These are phyloP conservation scores for Mellilla xanthometata DNA, from an alignment of 2,888 invertebrate genomes.

Conservation along the genomic window DNA sequence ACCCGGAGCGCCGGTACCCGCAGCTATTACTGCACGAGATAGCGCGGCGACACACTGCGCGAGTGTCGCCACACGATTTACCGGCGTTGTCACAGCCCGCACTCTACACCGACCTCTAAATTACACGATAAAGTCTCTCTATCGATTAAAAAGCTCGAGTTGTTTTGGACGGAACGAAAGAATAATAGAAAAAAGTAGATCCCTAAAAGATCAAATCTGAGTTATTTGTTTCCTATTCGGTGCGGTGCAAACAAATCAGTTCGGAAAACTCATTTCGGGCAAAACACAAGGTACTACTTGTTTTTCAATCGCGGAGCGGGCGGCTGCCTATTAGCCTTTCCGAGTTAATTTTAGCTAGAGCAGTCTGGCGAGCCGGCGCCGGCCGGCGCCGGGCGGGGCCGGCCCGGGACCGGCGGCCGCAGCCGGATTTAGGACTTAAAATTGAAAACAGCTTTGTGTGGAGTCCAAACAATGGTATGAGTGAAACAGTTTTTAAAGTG, in stretches of 20 bases:
- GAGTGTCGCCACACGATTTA: constrained; percentile 37
- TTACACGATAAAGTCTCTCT: background rate
- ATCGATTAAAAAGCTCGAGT: too few species aligned
- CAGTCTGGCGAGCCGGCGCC: background rate
- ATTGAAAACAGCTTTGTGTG: constrained; percentile 25
- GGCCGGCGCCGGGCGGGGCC: background rate
- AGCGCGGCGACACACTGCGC: constrained; percentile 1
- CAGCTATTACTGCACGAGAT: constrained; percentile 24
- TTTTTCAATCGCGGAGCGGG: constrained; percentile 12
- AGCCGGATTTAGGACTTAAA: constrained; percentile 11
- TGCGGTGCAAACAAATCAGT: constrained; percentile 9
- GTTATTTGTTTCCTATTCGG: background rate
- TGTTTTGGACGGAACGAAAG: too few species aligned
- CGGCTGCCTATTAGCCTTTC: constrained; percentile 13
- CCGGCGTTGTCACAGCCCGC: constrained; percentile 28
- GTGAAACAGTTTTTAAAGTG: constrained; percentile 19
- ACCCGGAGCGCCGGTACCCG: constrained; percentile 19
- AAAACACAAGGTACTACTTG: constrained; percentile 9
- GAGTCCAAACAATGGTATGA: constrained; percentile 23
- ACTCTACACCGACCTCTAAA: background rate
- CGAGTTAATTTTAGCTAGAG: constrained; percentile 8
- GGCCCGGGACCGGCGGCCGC: background rate
- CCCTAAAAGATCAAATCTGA: background rate
- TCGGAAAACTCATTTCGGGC: constrained; percentile 12
- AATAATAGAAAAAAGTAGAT: background rate